Conservation (phyloP, 2,113 vertebrate species). For the Ammodytes marinus region DNA sequence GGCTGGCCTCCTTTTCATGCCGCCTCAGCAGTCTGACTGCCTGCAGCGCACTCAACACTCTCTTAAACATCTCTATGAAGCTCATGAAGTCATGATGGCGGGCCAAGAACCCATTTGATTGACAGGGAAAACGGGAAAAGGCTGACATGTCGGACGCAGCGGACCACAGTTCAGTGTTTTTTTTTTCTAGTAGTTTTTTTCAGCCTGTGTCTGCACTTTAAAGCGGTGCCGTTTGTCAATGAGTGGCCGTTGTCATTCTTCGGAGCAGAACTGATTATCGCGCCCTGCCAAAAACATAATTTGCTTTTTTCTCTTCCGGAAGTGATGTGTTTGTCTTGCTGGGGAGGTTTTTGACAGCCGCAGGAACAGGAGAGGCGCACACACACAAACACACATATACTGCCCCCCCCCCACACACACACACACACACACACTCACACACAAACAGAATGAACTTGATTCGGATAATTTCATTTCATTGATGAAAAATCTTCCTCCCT, state of each 20-base stretch:
- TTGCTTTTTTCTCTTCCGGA: constrained; percentile 35
- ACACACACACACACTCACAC: constrained; percentile 14
- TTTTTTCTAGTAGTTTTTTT: not conserved
- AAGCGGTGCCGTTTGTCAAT: not conserved
- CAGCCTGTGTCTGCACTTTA: not conserved
- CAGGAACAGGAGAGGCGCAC: constrained; percentile 18
- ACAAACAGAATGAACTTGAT: too few relatives aligned
- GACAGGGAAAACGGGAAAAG: constrained; percentile 31
- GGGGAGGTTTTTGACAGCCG: constrained; percentile 53
- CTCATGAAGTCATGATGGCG: not conserved
- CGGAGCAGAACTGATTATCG: constrained; percentile 56
- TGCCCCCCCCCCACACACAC: constrained; percentile 3
- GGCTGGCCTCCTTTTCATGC: constrained; percentile 70
- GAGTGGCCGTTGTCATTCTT: constrained; percentile 12
- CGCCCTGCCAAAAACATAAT: constrained; percentile 36
- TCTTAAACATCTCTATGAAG: constrained; percentile 34
- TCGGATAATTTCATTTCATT: constrained; percentile 39
- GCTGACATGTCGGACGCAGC: constrained; percentile 16
- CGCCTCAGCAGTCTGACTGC: constrained; percentile 63
- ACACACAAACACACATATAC: constrained; percentile 23
- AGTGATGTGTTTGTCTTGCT: constrained; percentile 58
- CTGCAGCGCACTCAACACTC: not conserved
- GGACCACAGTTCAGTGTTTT: constrained; percentile 21
- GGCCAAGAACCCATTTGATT: constrained; percentile 54
- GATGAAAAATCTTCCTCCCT: constrained; percentile 26